Evolutionary conservation across 2,797 vertebrate species (phyloP).

Genomic region (Prionace glauca): DNA sequence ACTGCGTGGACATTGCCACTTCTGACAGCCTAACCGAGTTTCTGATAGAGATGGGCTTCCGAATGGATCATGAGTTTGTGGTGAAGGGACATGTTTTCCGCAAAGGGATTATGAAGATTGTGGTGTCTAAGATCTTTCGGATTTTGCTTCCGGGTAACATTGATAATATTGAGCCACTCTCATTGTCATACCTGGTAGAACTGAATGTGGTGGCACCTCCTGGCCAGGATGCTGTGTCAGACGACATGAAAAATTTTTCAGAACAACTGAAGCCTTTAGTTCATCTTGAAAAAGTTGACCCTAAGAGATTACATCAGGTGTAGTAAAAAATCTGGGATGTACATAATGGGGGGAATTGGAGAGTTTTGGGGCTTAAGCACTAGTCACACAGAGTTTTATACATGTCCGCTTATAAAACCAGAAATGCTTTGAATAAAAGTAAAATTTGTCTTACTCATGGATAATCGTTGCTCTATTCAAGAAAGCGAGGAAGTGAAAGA

Average conservation of each 20-base stretch:
- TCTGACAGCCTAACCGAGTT: constrained; percentile 90
- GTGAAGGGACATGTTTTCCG: constrained; percentile 88
- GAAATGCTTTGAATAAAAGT: background rate
- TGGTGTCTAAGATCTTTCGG: constrained; percentile 90
- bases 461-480: background rate
- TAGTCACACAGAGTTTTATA: background rate
- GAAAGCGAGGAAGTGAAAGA: background rate
- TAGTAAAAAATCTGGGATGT: background rate
- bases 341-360: no score
- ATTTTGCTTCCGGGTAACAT: constrained; percentile 83
- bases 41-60: constrained; percentile 94
- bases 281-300: constrained; percentile 93
- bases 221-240: constrained; percentile 83
- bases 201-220: constrained; percentile 83
- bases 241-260: constrained; percentile 93
- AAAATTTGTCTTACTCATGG: background rate
- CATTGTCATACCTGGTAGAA: constrained; percentile 88
- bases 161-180: constrained; percentile 82
- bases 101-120: constrained; percentile 85
- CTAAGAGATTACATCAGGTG: constrained; percentile 67
- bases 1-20: constrained; percentile 88
- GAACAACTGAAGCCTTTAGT: constrained; percentile 93
- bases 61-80: constrained; percentile 96
- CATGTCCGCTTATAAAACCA: background rate
- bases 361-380: no score